Conservation (phyloP, 92 coral and sea anemone species). For the Heliopora coerulea region DNA sequence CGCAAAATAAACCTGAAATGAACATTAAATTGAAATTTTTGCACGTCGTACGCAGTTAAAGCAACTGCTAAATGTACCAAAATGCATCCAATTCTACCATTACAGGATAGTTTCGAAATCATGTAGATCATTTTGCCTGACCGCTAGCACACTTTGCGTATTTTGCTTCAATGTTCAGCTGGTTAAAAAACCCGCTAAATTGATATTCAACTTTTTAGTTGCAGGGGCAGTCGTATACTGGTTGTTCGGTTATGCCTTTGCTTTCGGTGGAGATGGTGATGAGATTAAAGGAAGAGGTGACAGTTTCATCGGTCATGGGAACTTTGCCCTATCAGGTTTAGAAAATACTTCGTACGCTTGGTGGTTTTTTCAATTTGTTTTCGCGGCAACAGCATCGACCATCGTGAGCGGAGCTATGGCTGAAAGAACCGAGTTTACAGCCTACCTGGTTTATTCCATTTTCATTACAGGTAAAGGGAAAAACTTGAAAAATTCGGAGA, state of each 20-base stretch:
- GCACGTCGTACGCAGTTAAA: too few relatives aligned
- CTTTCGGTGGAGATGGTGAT: conserved; percentile 63
- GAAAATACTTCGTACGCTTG: conserved; percentile 48
- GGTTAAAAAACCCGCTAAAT: conserved; percentile 4
- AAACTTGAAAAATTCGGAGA: too few relatives aligned
- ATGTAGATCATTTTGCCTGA: too few relatives aligned
- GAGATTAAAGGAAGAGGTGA: conserved; percentile 34
- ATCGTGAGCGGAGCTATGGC: conserved; percentile 99
- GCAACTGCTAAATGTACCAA: too few relatives aligned
- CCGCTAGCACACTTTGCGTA: too few relatives aligned
- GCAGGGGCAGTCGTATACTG: conserved; percentile 77
- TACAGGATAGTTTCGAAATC: too few relatives aligned
- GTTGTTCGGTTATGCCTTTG: conserved; percentile 86
- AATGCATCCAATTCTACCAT: too few relatives aligned
- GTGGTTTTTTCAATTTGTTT: conserved; percentile 97
- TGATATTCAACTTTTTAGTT: too few relatives aligned
- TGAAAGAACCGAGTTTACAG: conserved; percentile 87
- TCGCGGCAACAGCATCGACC: conserved; percentile 94
- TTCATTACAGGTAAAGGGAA: conserved; percentile 64
- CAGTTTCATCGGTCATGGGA: conserved; percentile 64
- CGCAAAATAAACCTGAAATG: too few relatives aligned
- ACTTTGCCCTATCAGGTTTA: conserved; percentile 60
- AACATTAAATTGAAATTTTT: too few relatives aligned
- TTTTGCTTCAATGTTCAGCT: too few relatives aligned
- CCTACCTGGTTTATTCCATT: conserved; percentile 74